These are phyloP conservation scores for Incurvaria masculella DNA, from an alignment of 2,888 invertebrate species.

Conservation along the genomic window DNA sequence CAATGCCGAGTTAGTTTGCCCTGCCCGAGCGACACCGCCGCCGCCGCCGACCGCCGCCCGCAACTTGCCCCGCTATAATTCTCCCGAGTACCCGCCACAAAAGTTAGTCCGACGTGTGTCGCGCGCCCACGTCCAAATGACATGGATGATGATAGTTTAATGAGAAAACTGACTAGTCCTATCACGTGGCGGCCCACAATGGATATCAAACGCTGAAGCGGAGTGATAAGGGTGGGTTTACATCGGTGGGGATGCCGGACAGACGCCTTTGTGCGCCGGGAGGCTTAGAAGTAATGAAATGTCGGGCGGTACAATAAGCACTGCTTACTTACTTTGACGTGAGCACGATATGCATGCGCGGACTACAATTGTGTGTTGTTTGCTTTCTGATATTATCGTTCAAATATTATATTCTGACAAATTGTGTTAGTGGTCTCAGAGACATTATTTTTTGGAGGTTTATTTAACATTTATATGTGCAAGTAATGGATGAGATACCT, in stretches of 20 bases:
- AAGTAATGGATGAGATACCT: no score
- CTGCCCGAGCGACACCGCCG: not conserved
- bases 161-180: not conserved
- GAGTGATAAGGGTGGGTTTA: not conserved
- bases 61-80: not conserved
- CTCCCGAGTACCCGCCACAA: not conserved
- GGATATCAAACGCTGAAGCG: not conserved
- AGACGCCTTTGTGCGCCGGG: not conserved
- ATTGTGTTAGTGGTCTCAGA: no score
- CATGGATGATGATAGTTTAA: not conserved
- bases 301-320: not conserved
- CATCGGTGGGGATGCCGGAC: not conserved
- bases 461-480: no score
- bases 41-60: not conserved
- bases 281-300: not conserved
- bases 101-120: not conserved
- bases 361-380: no score
- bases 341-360: not conserved
- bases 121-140: not conserved
- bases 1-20: no score
- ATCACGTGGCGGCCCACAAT: not conserved
- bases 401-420: no score
- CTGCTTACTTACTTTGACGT: not conserved
- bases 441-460: no score
- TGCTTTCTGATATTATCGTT: no score